A percentile compares a stretch with the other conserved stretches of the same genome.
These are phyloP conservation scores for Tachystola acroxantha DNA, from an alignment of 2,888 invertebrate species.

Conservation along the genomic window DNA sequence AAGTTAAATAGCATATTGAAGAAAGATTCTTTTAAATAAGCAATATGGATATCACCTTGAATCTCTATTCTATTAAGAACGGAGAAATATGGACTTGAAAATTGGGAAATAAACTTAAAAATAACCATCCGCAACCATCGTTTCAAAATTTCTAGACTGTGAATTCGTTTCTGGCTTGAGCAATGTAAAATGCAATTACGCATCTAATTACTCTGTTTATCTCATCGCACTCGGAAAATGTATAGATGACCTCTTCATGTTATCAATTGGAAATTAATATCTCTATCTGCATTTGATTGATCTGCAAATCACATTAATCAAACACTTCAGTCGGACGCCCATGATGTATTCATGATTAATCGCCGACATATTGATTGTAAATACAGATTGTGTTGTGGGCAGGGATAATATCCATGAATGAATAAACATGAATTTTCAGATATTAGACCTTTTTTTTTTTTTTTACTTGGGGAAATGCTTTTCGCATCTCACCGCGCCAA, in stretches of 20 bases:
- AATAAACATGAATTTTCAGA: too few species aligned
- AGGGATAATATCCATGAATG: too few species aligned
- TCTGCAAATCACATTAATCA: not conserved
- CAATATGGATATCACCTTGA: too few species aligned
- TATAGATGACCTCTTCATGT: not conserved
- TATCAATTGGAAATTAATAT: not conserved
- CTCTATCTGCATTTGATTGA: not conserved
- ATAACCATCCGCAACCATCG: conserved; percentile 1
- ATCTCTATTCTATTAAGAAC: too few species aligned
- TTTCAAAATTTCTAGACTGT: conserved; percentile 19
- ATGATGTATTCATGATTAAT: too few species aligned
- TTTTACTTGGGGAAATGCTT: too few species aligned
- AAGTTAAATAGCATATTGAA: too few species aligned
- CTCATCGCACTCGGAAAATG: not conserved
- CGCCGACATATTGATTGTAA: too few species aligned
- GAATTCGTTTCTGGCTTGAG: conserved; percentile 14
- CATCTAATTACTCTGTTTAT: conserved; percentile 5
- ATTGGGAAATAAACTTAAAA: conserved; percentile 12
- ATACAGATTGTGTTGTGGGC: too few species aligned
- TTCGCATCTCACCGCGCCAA: too few species aligned
- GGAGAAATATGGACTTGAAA: not conserved
- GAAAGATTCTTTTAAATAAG: too few species aligned
- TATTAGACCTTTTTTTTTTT: too few species aligned
- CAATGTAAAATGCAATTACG: conserved; percentile 10
- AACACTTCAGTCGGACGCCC: not conserved